Base-by-base conservation (phyloP, 2,888 invertebrate genomes). In the Lobophora halterata region DNA sequence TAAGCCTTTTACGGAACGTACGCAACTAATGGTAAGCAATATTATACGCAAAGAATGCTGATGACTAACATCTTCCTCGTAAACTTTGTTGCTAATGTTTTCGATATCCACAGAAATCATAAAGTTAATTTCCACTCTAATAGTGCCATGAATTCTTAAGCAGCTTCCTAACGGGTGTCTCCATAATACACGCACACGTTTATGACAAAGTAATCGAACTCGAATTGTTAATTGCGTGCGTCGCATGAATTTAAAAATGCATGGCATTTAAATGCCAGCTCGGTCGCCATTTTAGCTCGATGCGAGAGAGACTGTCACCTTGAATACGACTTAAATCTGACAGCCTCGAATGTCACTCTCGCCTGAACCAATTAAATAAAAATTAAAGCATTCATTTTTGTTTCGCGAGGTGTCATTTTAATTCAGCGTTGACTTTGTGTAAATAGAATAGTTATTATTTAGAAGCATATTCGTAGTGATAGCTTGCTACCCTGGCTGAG, bases 191-290 rank as follows among this genome's bases (percentile, higher is more conserved):
- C 60, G 58, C 65, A 57, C 58, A 64, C 68, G 61, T 76, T 78
- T 79, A 80, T 79, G 79, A 83, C 79, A 79, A 79, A 79, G 79
- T 81, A 77, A 82, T 79, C 78, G 81, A 78, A 77, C 67, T 73
- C 65, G 69, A 76, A 79, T 79, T 77, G 75, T 79, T 85, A 83
- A 86, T 85, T 86, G 74, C 75, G 67, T 76, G 72, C 74, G 76
- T 71, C 69, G 77, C 62, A 75, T 78, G 81, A 79, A 77, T 85
- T 79, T 83, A 85, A 86, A 86, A 87, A 85, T 74, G 79, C 76
- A 80, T 86, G 87, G 85, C 86, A 86, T 87, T 87, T 87, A 87
- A 86, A 87, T 86, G 85, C 79, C 86, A 87, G 71, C 71, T 63
- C 66, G 63, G 76, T 64, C 83, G 85, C 86, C 85, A 82, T 83